phyloP scores from a whole-genome alignment of 2,797 vertebrate genomes.

The Holocentrus rufus region DNA sequence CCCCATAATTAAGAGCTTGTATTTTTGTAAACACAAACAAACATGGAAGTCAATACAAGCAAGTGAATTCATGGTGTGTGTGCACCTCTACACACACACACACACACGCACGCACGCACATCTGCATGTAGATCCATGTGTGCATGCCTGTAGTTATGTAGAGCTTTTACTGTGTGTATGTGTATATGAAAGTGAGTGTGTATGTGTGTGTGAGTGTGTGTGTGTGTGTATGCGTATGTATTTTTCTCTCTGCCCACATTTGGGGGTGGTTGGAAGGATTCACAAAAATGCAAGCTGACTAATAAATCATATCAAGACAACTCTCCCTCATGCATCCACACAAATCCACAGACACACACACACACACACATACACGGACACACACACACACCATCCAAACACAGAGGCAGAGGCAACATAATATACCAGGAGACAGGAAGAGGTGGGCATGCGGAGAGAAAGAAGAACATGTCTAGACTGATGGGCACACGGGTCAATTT shows the following conservation, averaged over 20 bases:
- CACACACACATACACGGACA: constrained; percentile 17
- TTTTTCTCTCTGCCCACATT: constrained; percentile 20
- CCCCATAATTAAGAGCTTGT: constrained; percentile 51
- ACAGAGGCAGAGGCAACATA: constrained; percentile 35
- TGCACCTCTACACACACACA: constrained; percentile 25
- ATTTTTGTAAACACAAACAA: constrained; percentile 32
- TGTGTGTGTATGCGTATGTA: constrained; percentile 24
- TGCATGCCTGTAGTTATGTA: neutral
- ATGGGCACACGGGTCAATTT: neutral
- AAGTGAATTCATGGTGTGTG: constrained; percentile 13
- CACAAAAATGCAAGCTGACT: constrained; percentile 29
- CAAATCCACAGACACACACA: constrained; percentile 11
- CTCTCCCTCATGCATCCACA: constrained; percentile 17
- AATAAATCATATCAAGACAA: constrained; percentile 29
- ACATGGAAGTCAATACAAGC: constrained; percentile 24
- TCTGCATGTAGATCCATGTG: constrained; percentile 6
- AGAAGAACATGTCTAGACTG: constrained; percentile 11
- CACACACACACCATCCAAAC: constrained; percentile 14
- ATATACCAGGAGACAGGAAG: constrained; percentile 23
- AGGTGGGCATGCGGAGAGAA: neutral
- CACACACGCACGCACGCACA: constrained; percentile 8
- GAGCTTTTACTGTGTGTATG: constrained; percentile 20
- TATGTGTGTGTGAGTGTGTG: constrained; percentile 10
- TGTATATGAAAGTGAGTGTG: neutral
- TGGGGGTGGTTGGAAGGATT: constrained; percentile 8